Evolutionary conservation across 1,140 invertebrate species (phyloP).

Genomic region (Berghia stephanieae): DNA sequence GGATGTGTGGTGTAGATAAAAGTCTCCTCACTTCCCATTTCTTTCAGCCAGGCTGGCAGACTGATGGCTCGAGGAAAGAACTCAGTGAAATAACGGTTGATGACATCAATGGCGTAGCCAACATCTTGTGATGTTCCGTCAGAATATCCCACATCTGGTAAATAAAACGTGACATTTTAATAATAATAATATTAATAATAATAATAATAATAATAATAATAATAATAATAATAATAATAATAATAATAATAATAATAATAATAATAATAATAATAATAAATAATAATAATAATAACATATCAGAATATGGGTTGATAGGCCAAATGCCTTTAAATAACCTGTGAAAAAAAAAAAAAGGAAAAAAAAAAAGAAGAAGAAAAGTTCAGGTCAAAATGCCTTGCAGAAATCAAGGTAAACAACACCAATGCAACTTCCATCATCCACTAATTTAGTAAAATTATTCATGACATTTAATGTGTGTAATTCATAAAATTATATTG

Average conservation of each 20-base stretch:
- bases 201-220: neutral
- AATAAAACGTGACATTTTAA: neutral
- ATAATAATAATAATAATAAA: neutral
- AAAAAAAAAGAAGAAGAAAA: too few species aligned
- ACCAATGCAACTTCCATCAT: too few species aligned
- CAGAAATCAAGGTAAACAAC: too few species aligned
- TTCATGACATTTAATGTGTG: too few species aligned
- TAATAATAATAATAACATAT: neutral
- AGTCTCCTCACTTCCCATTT: conserved; percentile 45
- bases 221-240: neutral
- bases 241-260: neutral
- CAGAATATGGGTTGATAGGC: neutral
- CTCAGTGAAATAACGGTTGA: conserved; percentile 55
- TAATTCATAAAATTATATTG: too few species aligned
- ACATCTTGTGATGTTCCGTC: conserved; percentile 40
- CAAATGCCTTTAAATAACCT: neutral
- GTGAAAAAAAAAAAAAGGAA: neutral
- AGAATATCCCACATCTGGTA: conserved; percentile 57
- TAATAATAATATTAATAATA: neutral
- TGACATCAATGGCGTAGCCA: conserved; percentile 55
- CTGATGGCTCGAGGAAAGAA: conserved; percentile 56
- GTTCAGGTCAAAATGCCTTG: too few species aligned
- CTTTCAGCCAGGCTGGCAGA: conserved; percentile 41
- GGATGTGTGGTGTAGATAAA: conserved; percentile 64
- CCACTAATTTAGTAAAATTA: too few species aligned